Evolutionary conservation across 2,113 vertebrate species (phyloP).

Genomic region (Lepidothrix coronata): DNA sequence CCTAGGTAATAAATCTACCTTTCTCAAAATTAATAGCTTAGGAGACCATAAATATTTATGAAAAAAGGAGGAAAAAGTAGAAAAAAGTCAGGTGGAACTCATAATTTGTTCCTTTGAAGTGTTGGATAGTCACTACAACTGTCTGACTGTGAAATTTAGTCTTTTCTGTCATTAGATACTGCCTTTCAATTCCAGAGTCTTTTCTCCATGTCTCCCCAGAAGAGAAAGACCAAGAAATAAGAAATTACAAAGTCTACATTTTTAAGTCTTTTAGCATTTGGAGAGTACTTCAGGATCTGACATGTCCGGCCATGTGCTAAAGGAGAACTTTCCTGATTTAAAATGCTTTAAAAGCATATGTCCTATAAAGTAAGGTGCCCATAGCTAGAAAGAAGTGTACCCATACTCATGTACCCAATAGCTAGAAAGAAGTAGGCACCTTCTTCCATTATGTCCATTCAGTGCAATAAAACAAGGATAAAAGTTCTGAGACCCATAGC

Average conservation of each 20-base stretch:
- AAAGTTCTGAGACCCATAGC: not conserved
- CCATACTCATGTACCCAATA: not conserved
- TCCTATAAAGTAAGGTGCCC: not conserved
- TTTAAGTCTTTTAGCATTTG: not conserved
- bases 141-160: not conserved
- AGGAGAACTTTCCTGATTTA: not conserved
- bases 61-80: not conserved
- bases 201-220: not conserved
- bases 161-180: not conserved
- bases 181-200: not conserved
- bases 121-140: not conserved
- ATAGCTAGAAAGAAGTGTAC: not conserved
- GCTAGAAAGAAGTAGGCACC: not conserved
- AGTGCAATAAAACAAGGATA: not conserved
- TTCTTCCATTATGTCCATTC: not conserved
- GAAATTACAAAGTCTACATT: not conserved
- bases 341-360: not conserved
- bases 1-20: not conserved
- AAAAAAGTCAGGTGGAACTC: not conserved
- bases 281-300: not conserved
- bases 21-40: not conserved
- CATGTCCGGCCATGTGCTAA: not conserved
- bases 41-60: conserved; percentile 10
- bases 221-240: not conserved
- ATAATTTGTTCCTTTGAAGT: not conserved